Conservation (phyloP, 2,113 vertebrate species). For the Strix aluco region DNA sequence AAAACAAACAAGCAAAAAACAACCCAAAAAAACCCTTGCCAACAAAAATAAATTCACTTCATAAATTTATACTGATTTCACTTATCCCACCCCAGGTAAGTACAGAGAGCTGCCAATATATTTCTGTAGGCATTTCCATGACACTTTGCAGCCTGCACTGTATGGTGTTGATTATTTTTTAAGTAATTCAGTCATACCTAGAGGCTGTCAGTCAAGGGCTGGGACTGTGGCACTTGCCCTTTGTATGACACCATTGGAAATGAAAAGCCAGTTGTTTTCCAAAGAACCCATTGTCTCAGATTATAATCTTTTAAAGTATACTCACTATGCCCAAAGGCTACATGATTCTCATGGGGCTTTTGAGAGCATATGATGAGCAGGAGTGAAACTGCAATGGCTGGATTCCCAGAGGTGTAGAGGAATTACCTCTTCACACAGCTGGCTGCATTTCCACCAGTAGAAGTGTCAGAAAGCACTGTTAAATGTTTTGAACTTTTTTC, state of each 20-base stretch:
- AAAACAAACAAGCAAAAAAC: neutral
- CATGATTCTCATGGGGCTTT: neutral
- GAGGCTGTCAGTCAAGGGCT: neutral
- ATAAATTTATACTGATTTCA: neutral
- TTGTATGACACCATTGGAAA: neutral
- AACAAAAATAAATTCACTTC: neutral
- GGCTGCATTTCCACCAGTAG: neutral
- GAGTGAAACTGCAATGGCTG: neutral
- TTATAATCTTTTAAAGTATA: neutral
- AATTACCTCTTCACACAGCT: neutral
- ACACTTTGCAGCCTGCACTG: neutral
- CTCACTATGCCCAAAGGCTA: neutral
- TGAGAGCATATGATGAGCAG: neutral
- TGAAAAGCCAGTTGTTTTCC: neutral
- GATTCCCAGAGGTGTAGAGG: neutral
- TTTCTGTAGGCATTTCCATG: neutral
- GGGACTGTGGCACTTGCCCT: neutral
- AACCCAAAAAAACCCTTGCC: neutral
- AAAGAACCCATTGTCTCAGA: neutral
- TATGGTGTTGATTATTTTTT: neutral
- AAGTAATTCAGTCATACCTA: neutral
- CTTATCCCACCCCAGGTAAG: neutral
- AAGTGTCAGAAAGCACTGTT: neutral
- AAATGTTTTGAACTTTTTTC: neutral
- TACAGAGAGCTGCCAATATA: neutral